These are phyloP conservation scores for Corythornis vintsioides DNA, from an alignment of 2,113 vertebrate species.

Conservation along the genomic window DNA sequence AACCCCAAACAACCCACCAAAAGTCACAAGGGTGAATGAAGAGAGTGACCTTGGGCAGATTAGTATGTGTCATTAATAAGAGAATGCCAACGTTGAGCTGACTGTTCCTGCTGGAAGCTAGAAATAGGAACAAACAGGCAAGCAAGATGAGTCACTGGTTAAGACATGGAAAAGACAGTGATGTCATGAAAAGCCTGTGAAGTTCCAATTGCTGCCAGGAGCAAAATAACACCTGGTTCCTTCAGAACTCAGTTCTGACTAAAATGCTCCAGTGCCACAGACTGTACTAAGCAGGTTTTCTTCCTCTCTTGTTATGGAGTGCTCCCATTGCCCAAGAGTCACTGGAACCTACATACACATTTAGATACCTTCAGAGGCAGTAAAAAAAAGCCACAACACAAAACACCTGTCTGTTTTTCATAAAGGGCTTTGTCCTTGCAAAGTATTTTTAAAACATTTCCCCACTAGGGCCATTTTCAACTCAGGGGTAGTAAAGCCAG, in stretches of 20 bases:
- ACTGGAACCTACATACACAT: not conserved
- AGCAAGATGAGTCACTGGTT: constrained; percentile 63
- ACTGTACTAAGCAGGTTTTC: not conserved
- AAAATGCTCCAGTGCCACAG: constrained; percentile 41
- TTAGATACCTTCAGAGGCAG: not conserved
- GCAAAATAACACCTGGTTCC: constrained; percentile 56
- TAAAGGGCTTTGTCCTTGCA: not conserved
- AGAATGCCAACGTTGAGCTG: constrained; percentile 5
- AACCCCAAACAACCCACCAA: not conserved
- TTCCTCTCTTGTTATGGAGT: not conserved
- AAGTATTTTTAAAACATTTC: not conserved
- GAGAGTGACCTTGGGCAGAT: not conserved
- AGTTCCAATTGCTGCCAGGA: constrained; percentile 62
- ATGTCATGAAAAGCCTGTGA: constrained; percentile 63
- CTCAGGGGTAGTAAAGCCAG: not conserved
- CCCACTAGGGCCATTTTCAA: not conserved
- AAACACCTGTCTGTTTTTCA: not conserved
- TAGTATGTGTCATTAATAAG: constrained; percentile 1
- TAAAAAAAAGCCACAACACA: not conserved
- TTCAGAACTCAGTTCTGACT: constrained; percentile 27
- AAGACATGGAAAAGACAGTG: constrained; percentile 43
- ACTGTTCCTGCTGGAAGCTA: constrained; percentile 40
- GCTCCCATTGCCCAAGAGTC: not conserved
- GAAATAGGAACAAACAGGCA: constrained; percentile 66
- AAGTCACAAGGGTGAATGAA: not conserved